Conservation (phyloP, 2,113 vertebrate genomes). For the Vanacampus margaritifer region DNA sequence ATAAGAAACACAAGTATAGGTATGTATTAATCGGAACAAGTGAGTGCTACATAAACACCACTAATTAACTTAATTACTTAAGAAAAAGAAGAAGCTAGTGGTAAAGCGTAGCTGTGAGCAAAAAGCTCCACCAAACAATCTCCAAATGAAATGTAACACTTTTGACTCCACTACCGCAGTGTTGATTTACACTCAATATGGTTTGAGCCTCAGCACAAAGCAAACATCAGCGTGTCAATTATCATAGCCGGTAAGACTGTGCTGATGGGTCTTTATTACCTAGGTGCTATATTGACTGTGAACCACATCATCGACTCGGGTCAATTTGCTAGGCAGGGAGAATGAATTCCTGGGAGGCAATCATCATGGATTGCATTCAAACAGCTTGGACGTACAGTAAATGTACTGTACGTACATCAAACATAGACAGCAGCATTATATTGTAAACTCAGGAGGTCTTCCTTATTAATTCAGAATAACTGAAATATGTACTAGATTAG, state of each 20-base stretch:
- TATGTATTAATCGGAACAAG: neutral
- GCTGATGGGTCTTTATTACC: constrained; percentile 36
- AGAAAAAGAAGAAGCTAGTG: neutral
- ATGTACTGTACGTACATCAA: constrained; percentile 7
- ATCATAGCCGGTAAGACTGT: constrained; percentile 19
- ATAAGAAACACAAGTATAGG: neutral
- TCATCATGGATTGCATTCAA: constrained; percentile 14
- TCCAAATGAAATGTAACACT: constrained; percentile 1
- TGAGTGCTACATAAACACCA: too few species aligned
- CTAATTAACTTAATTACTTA: neutral
- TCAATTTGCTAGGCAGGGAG: constrained; percentile 16
- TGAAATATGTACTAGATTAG: neutral
- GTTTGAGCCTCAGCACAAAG: constrained; percentile 19
- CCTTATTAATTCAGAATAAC: neutral
- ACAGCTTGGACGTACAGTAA: constrained; percentile 14
- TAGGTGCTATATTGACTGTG: constrained; percentile 44
- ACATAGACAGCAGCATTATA: constrained; percentile 1
- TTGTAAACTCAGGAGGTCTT: constrained; percentile 8
- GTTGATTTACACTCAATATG: neutral
- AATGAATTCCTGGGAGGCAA: constrained; percentile 19
- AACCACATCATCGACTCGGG: constrained; percentile 41
- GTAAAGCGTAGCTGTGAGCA: neutral
- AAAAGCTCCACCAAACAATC: constrained; percentile 1
- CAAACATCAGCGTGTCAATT: constrained; percentile 19
- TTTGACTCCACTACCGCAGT: neutral